A percentile compares a stretch with the other conserved stretches of the same genome.
Conservation (phyloP, 2,113 vertebrate genomes). For the Martes martes region DNA sequence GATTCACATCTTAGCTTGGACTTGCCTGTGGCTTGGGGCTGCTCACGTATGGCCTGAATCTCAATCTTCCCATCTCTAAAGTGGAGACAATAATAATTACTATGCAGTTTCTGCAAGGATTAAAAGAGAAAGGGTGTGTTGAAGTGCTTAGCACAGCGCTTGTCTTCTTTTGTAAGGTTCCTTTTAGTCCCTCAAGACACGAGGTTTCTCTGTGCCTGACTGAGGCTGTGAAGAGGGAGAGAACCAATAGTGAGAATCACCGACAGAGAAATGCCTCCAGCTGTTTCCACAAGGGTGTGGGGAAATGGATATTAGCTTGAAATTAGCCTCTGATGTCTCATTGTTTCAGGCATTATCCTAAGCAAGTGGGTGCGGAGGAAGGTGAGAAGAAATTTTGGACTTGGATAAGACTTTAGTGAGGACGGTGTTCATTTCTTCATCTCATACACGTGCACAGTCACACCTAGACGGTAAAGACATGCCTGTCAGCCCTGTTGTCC, state of each 20-base stretch:
- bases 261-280: neutral
- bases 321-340: neutral
- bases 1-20: neutral
- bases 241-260: neutral
- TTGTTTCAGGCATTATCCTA: neutral
- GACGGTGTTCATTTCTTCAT: neutral
- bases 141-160: neutral
- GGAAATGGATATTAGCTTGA: neutral
- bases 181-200: neutral
- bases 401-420: neutral
- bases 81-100: neutral
- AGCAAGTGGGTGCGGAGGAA: neutral
- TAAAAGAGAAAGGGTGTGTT: neutral
- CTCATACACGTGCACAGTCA: neutral
- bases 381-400: neutral
- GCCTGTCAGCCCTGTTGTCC: neutral
- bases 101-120: neutral
- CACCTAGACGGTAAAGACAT: neutral
- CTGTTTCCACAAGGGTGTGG: neutral
- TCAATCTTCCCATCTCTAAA: neutral
- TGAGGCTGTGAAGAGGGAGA: neutral
- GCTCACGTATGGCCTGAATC: neutral
- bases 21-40: neutral
- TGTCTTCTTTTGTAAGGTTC: neutral
- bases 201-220: neutral